Conservation (phyloP, 2,888 invertebrate species). For the Leptopilina drosophilae region DNA sequence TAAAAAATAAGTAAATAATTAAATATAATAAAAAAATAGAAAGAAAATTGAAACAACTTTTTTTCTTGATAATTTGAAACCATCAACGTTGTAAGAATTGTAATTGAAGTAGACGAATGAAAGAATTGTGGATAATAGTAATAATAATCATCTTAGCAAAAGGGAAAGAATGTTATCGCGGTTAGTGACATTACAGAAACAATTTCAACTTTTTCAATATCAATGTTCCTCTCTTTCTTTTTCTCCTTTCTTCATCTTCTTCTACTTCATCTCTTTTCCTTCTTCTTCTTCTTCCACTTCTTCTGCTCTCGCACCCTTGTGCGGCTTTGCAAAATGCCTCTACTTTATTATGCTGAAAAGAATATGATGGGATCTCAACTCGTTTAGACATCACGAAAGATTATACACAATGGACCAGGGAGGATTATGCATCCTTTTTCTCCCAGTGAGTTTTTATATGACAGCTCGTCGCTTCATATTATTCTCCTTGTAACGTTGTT, state of each 20-base stretch:
- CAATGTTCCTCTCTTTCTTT: background rate
- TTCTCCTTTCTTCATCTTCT: background rate
- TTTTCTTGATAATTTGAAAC: too few relatives aligned
- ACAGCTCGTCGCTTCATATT: conserved; percentile 12
- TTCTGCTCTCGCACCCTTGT: background rate
- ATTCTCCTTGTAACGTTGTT: background rate
- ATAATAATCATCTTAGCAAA: background rate
- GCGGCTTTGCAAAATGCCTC: conserved; percentile 5
- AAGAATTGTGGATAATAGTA: background rate
- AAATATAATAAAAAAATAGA: too few relatives aligned
- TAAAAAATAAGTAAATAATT: too few relatives aligned
- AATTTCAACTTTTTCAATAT: conserved; percentile 37
- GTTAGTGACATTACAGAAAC: conserved; percentile 1
- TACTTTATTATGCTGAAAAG: conserved; percentile 29
- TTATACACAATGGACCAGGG: conserved; percentile 19
- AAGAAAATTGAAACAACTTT: too few relatives aligned
- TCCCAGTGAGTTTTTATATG: conserved; percentile 9
- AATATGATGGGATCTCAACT: conserved; percentile 22
- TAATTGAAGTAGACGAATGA: background rate
- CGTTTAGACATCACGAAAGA: conserved; percentile 28
- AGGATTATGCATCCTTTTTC: conserved; percentile 27
- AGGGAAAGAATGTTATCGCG: conserved; percentile 1
- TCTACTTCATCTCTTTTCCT: too few relatives aligned
- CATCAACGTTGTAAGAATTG: background rate
- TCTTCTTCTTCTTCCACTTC: background rate